phyloP scores from a whole-genome alignment of 1,140 invertebrate genomes.

The Agrilus planipennis region DNA sequence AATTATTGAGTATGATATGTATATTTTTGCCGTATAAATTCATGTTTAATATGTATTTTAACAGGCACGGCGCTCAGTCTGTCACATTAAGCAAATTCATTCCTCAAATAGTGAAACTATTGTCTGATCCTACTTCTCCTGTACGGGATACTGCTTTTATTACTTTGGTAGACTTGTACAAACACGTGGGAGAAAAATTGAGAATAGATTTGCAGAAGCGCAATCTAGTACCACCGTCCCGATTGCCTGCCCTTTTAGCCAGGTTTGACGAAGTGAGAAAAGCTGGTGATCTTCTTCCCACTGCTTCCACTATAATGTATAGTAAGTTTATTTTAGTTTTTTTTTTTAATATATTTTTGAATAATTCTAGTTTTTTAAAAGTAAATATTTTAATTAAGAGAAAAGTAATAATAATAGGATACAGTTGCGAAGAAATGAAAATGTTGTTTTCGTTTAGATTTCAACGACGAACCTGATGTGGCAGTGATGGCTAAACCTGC shows the following conservation, averaged over 20 bases:
- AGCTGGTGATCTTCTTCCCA: conserved; percentile 65
- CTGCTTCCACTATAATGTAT: conserved; percentile 40
- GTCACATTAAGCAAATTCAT: conserved; percentile 70
- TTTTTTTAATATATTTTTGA: conserved; percentile 1
- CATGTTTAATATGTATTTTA: neutral
- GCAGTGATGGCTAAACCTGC: conserved; percentile 27
- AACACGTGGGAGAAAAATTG: conserved; percentile 85
- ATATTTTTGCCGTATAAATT: neutral
- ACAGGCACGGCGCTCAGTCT: conserved; percentile 71
- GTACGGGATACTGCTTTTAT: conserved; percentile 79
- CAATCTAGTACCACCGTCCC: conserved; percentile 64
- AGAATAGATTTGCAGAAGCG: conserved; percentile 72
- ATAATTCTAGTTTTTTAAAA: too few relatives aligned
- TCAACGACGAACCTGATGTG: conserved; percentile 32
- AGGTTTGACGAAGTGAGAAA: conserved; percentile 80
- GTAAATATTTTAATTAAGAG: too few relatives aligned
- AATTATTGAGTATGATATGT: too few relatives aligned
- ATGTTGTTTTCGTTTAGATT: conserved; percentile 4
- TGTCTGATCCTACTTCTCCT: conserved; percentile 80
- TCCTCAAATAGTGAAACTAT: conserved; percentile 66
- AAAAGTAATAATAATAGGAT: too few relatives aligned
- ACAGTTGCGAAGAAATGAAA: too few relatives aligned
- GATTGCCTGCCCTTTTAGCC: conserved; percentile 63
- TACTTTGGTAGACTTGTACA: conserved; percentile 81
- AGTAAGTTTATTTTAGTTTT: conserved; percentile 11